These are phyloP conservation scores for Protodeltote pygarga DNA, from an alignment of 2,888 invertebrate genomes.

Conservation along the genomic window DNA sequence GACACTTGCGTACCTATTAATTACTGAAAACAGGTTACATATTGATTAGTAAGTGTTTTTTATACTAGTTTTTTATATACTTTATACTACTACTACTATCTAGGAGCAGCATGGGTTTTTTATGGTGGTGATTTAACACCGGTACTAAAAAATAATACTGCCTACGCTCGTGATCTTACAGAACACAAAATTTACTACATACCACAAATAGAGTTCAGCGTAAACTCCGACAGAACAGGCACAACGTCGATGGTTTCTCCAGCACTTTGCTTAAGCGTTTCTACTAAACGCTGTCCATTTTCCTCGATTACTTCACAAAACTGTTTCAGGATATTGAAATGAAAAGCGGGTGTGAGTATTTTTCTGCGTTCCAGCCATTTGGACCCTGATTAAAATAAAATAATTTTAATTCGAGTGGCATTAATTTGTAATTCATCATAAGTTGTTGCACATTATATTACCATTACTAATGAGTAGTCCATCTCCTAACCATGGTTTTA, in stretches of 20 bases:
- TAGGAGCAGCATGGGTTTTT: too few relatives aligned
- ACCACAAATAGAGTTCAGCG: conserved; percentile 90
- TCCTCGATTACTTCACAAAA: conserved; percentile 76
- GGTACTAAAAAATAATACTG: too few relatives aligned
- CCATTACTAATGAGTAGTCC: conserved; percentile 82
- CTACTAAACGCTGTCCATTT: conserved; percentile 72
- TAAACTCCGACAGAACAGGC: conserved; percentile 85
- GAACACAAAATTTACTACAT: conserved; percentile 38
- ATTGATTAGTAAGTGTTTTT: too few relatives aligned
- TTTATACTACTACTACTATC: too few relatives aligned
- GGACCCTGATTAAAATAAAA: conserved; percentile 60
- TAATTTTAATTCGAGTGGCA: neutral
- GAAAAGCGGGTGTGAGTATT: conserved; percentile 88
- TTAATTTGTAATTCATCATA: neutral
- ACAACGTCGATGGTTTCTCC: conserved; percentile 78
- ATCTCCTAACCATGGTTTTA: conserved; percentile 84
- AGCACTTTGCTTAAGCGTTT: conserved; percentile 57
- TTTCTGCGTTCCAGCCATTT: conserved; percentile 89
- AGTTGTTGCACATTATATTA: conserved; percentile 33
- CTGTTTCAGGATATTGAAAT: conserved; percentile 87
- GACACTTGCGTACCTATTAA: too few relatives aligned
- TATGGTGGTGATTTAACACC: too few relatives aligned
- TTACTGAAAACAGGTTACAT: too few relatives aligned
- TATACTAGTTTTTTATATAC: too few relatives aligned
- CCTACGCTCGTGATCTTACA: too few relatives aligned